Evolutionary conservation across 2,113 vertebrate species (phyloP).

Genomic region (Periophthalmus modestus): DNA sequence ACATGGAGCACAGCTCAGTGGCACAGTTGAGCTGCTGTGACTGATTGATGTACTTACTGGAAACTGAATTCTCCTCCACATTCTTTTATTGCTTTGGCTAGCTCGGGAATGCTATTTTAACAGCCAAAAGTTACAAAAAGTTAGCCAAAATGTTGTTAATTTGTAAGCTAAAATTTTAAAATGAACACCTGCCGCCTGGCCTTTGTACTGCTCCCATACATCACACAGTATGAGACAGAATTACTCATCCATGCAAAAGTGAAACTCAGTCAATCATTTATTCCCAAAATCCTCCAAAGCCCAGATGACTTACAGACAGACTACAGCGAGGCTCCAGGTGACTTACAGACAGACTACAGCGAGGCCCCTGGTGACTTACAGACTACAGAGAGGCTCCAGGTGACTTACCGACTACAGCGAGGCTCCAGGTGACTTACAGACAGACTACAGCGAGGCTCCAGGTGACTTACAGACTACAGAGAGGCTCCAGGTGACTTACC

Average conservation of each 20-base stretch:
- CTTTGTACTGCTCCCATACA: conserved; percentile 36
- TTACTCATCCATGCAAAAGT: conserved; percentile 9
- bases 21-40: not conserved
- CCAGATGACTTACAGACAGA: conserved; percentile 63
- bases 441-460: no score
- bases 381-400: no score
- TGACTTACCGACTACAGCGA: no score
- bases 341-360: no score
- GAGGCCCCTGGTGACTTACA: no score
- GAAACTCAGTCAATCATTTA: conserved; percentile 60
- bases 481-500: no score
- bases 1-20: not conserved
- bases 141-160: not conserved
- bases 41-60: not conserved
- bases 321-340: conserved; percentile 61
- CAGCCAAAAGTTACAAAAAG: not conserved
- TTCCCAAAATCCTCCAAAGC: conserved; percentile 41
- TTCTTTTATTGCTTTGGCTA: not conserved
- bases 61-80: not conserved
- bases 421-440: no score
- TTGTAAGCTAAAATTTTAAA: not conserved
- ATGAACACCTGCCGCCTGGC: not conserved
- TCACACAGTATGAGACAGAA: conserved; percentile 45
- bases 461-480: no score
- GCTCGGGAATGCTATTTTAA: not conserved